Evolutionary conservation across 2,797 vertebrate species (phyloP).

Genomic region (Malacoraja senta): DNA sequence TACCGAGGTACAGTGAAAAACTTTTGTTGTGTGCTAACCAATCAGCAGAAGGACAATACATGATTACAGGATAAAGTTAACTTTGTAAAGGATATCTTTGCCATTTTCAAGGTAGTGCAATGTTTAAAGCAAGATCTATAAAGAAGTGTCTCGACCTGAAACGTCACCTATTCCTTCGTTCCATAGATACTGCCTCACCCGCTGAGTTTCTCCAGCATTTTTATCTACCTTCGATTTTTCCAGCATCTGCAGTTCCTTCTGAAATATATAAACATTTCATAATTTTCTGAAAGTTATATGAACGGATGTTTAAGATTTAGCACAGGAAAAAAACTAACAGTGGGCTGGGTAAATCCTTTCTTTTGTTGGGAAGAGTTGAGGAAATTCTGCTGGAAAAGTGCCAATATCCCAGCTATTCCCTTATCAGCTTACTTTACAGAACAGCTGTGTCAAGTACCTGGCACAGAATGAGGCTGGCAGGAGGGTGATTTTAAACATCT

Average conservation of each 20-base stretch:
- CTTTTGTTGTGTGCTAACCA: too few species aligned
- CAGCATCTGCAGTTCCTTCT: too few species aligned
- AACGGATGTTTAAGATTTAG: neutral
- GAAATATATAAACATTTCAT: too few species aligned
- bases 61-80: neutral
- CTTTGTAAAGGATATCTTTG: neutral
- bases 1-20: too few species aligned
- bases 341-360: neutral
- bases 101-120: neutral
- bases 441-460: neutral
- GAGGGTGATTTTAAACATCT: neutral
- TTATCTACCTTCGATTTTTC: too few species aligned
- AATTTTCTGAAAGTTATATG: neutral
- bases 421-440: neutral
- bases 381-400: neutral
- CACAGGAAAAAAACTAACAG: neutral
- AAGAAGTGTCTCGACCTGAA: too few species aligned
- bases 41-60: too few species aligned
- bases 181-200: too few species aligned
- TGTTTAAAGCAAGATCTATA: neutral
- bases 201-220: too few species aligned
- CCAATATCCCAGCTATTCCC: neutral
- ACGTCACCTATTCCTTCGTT: too few species aligned
- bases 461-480: neutral
- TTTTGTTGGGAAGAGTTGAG: neutral